Evolutionary conservation across 2,113 vertebrate genomes (phyloP).

Genomic region (Spea multiplicata): DNA sequence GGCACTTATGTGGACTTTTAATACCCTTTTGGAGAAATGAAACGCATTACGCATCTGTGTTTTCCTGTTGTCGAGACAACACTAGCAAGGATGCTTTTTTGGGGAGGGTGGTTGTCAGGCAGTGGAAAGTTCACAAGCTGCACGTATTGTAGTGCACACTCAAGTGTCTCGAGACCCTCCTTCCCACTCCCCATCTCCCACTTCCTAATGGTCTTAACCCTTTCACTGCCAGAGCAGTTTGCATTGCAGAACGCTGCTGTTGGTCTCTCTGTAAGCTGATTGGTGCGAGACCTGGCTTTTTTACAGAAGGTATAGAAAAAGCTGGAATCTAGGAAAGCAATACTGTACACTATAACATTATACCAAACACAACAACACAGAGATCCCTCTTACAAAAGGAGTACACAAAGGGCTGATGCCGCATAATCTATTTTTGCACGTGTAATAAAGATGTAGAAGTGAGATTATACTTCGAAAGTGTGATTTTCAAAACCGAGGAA

Average conservation of each 20-base stretch:
- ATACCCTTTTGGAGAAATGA: slow-evolving; percentile 3
- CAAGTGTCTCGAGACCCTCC: slow-evolving; percentile 7
- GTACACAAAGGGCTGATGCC: slow-evolving; percentile 77
- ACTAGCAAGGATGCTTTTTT: slow-evolving; percentile 62
- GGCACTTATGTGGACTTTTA: slow-evolving; percentile 84
- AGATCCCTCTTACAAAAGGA: slow-evolving; percentile 72
- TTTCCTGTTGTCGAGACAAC: slow-evolving; percentile 57
- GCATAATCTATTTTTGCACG: slow-evolving; percentile 73
- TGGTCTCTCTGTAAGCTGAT: slow-evolving; percentile 50
- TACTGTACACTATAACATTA: slow-evolving; percentile 77
- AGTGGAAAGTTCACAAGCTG: neutral
- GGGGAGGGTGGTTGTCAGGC: neutral
- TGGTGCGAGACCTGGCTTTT: slow-evolving; percentile 71
- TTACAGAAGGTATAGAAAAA: slow-evolving; percentile 70
- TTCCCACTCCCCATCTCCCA: neutral
- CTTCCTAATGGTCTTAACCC: neutral
- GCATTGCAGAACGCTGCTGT: neutral
- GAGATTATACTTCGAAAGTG: slow-evolving; percentile 63
- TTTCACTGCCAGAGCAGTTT: neutral
- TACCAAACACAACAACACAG: slow-evolving; percentile 72
- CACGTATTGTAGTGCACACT: neutral
- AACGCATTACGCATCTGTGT: slow-evolving; percentile 28
- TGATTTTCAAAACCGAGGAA: slow-evolving; percentile 53
- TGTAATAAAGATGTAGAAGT: slow-evolving; percentile 65
- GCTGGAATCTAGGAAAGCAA: slow-evolving; percentile 80